These are phyloP conservation scores for Drosophila bocki DNA, from an alignment of 1,140 invertebrate genomes.

Conservation along the genomic window DNA sequence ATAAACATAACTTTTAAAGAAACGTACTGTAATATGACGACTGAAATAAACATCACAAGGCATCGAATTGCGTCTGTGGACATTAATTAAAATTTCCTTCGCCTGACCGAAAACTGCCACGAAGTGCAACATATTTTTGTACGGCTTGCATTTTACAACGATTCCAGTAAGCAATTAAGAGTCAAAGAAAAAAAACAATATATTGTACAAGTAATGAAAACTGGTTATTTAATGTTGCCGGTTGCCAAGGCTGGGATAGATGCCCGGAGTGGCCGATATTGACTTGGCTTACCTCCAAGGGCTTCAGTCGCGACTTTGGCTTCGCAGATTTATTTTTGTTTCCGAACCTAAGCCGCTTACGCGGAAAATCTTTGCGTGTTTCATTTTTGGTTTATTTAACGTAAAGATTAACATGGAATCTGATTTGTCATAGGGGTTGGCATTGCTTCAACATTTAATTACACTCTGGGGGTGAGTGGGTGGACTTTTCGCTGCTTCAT, in stretches of 20 bases:
- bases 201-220: conserved; percentile 19
- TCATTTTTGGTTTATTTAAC: conserved; percentile 74
- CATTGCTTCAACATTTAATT: conserved; percentile 62
- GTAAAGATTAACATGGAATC: conserved; percentile 69
- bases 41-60: not conserved
- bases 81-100: conserved; percentile 59
- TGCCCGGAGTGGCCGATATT: conserved; percentile 38
- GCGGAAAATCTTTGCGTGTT: conserved; percentile 74
- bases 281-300: conserved; percentile 47
- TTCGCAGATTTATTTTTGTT: conserved; percentile 52
- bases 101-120: conserved; percentile 27
- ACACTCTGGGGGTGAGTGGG: conserved; percentile 33
- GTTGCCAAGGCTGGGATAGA: conserved; percentile 34
- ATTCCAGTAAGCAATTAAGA: conserved; percentile 50
- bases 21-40: not conserved
- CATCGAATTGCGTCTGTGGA: conserved; percentile 33
- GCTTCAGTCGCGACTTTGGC: conserved; percentile 32
- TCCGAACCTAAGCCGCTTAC: conserved; percentile 65
- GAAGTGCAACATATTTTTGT: conserved; percentile 34
- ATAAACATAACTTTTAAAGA: not conserved
- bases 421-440: conserved; percentile 69
- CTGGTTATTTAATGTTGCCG: conserved; percentile 36
- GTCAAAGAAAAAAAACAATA: conserved; percentile 6
- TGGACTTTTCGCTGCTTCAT: conserved; percentile 7
- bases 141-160: conserved; percentile 23